These are phyloP conservation scores for Fundulus diaphanus DNA, from an alignment of 2,797 vertebrate genomes.

Conservation along the genomic window DNA sequence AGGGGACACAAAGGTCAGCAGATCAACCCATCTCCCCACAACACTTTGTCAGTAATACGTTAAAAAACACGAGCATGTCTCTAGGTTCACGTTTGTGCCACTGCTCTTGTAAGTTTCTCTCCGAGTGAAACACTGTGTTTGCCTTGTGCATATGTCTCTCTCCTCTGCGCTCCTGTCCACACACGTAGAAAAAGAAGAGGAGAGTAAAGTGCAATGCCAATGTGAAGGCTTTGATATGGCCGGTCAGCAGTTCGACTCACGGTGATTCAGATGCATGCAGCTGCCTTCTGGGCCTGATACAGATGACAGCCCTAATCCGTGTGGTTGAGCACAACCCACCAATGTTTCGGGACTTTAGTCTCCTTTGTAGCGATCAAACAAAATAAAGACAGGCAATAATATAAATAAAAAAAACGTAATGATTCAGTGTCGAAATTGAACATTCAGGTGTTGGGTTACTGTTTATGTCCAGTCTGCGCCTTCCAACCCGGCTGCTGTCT, in stretches of 20 bases:
- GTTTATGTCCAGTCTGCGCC: slow-evolving; percentile 41
- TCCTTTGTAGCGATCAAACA: slow-evolving; percentile 45
- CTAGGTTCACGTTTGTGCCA: slow-evolving; percentile 81
- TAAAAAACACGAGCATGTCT: slow-evolving; percentile 72
- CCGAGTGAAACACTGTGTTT: slow-evolving; percentile 76
- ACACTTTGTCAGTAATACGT: slow-evolving; percentile 59
- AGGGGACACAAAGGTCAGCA: slow-evolving; percentile 40
- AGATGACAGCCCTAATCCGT: slow-evolving; percentile 57
- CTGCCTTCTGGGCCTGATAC: slow-evolving; percentile 64
- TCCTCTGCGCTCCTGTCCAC: slow-evolving; percentile 54
- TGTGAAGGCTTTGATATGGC: slow-evolving; percentile 71
- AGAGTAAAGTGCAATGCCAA: slow-evolving; percentile 84
- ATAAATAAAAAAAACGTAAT: slow-evolving; percentile 45
- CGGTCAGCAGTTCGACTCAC: slow-evolving; percentile 65
- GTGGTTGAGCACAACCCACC: slow-evolving; percentile 48
- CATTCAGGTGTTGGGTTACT: slow-evolving; percentile 47
- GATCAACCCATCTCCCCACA: slow-evolving; percentile 58
- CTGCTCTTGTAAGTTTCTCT: slow-evolving; percentile 74
- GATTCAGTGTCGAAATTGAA: slow-evolving; percentile 57
- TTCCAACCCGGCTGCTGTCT: slow-evolving; percentile 19
- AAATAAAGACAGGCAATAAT: slow-evolving; percentile 52
- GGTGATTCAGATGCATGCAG: slow-evolving; percentile 79
- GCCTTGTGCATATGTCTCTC: slow-evolving; percentile 82
- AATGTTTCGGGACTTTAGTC: slow-evolving; percentile 48
- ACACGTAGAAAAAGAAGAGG: slow-evolving; percentile 69